Base-by-base conservation (phyloP, 2,797 vertebrate species). In the Fundulus diaphanus region DNA sequence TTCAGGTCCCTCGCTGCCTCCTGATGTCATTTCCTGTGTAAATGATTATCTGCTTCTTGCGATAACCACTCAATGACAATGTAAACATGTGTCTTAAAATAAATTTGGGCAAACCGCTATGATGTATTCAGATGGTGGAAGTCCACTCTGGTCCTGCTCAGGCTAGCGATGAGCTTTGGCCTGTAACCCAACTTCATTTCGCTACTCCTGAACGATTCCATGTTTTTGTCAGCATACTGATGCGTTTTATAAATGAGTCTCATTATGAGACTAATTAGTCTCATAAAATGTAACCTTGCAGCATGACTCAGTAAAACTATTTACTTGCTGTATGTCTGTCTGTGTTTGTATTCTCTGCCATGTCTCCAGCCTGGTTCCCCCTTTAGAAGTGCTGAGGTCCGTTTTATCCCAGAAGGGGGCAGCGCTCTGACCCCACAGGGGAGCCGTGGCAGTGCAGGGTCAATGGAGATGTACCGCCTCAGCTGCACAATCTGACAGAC, bases 401-500 rank as follows among this genome's bases (percentile, higher is more conserved):
- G 82, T 89, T 88, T 86, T 70, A 77, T 87, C 83, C 80, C 82
- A 74, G 73, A 71, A 82, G 80, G 79, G 82, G 82, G 63, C 82
- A 65, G 44, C 3, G 81, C 68, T 78, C 52, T 80, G 87, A 93
- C 87, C 92, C 83, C 79, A 70, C 67, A 78, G 88, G 85, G 83
- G 76, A 71, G 80, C 71, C 1, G 56, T 79, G 79, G 82, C 83
- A 74, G 80, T 44, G 80, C 68, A 15, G 87, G 91, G 90, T 91
- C 91, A 93, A 85, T 90, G 76, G 85, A 92, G 92, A 93, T 85
- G 83, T 78, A 92, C 77, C 68, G 69, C 87, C 81, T 82, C 79
- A 85, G 89, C 88, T 89, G 89, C 84, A 82, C 86, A 86, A 86
- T 82, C 88, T 92, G 89, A 93, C 93, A 91, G 86, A 74, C 68